Evolutionary conservation across 2,888 invertebrate genomes (phyloP).

Genomic region (Hybos culiciformis): DNA sequence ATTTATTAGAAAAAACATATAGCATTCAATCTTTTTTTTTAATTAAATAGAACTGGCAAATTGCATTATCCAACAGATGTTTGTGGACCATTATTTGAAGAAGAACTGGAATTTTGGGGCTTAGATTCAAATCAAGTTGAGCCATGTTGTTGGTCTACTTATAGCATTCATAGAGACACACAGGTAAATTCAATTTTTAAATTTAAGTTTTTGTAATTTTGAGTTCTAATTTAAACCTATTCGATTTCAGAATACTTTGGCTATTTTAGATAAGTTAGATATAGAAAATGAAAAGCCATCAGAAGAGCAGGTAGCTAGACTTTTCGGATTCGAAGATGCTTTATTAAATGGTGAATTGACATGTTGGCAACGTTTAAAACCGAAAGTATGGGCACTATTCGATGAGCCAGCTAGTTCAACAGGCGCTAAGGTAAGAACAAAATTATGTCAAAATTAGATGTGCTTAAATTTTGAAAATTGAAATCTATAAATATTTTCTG

Average conservation of each 20-base stretch:
- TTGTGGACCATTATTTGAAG: conserved; percentile 97
- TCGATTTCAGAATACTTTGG: conserved; percentile 69
- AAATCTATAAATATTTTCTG: background rate
- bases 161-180: no score
- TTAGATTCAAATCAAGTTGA: conserved; percentile 98
- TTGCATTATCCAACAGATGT: conserved; percentile 98
- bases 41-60: conserved; percentile 89
- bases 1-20: no score
- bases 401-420: conserved; percentile 93
- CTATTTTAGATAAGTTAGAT: conserved; percentile 89
- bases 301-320: conserved; percentile 82
- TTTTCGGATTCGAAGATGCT: conserved; percentile 83
- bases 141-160: conserved; percentile 99
- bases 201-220: background rate
- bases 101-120: conserved; percentile 98
- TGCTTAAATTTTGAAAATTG: background rate
- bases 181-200: background rate
- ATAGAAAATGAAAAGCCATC: conserved; percentile 84
- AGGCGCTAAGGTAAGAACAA: conserved; percentile 62
- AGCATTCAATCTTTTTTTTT: conserved; percentile 9
- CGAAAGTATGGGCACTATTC: conserved; percentile 88
- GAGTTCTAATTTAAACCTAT: background rate
- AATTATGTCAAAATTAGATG: conserved; percentile 13
- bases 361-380: conserved; percentile 81
- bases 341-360: conserved; percentile 64